A percentile compares a stretch with the other conserved stretches of the same genome.
Conservation (phyloP, 2,113 vertebrate species). For the Boleophthalmus pectinirostris region DNA sequence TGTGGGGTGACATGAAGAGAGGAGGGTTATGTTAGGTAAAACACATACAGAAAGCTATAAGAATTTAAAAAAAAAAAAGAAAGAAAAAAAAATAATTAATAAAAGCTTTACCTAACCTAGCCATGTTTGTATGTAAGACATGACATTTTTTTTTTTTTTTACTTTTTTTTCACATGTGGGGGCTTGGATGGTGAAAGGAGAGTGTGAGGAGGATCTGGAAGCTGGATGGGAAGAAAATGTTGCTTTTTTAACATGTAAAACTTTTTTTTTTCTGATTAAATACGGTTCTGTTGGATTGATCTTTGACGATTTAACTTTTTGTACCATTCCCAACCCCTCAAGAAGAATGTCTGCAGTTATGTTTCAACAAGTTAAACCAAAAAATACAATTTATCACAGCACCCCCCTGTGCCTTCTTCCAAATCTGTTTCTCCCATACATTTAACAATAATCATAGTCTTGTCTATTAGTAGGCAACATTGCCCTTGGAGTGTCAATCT, state of each 20-base stretch:
- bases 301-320: too few relatives aligned
- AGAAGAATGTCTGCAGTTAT: too few relatives aligned
- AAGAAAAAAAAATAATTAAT: not conserved
- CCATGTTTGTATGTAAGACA: too few relatives aligned
- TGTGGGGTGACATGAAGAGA: slow-evolving; percentile 39
- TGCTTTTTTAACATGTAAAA: too few relatives aligned
- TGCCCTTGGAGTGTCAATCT: not conserved
- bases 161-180: too few relatives aligned
- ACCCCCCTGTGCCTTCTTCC: not conserved
- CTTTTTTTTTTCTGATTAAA: not conserved
- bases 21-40: slow-evolving; percentile 24
- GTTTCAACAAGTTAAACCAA: too few relatives aligned
- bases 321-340: too few relatives aligned
- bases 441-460: not conserved
- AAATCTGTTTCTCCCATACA: not conserved
- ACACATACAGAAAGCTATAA: slow-evolving; percentile 4
- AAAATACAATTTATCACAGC: not conserved
- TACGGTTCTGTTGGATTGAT: not conserved
- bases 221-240: too few relatives aligned
- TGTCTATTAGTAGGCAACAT: not conserved
- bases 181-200: too few relatives aligned
- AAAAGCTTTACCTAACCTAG: too few relatives aligned
- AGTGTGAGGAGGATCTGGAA: too few relatives aligned
- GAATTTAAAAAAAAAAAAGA: slow-evolving; percentile 1
- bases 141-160: too few relatives aligned